Conservation (phyloP, 2,888 invertebrate genomes). For the Rhagonycha lutea region DNA sequence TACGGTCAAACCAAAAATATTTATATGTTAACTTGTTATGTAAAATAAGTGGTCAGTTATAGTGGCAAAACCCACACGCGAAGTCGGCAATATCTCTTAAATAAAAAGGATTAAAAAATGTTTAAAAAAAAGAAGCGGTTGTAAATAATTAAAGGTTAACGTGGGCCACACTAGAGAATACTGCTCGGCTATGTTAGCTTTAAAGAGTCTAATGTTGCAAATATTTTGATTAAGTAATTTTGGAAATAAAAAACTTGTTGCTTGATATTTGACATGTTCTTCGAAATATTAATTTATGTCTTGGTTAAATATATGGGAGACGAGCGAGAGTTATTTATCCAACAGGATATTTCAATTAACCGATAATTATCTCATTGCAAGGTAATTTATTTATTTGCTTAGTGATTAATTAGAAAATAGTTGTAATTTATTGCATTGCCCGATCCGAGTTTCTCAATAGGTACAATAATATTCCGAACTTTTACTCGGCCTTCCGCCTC, state of each 20-base stretch:
- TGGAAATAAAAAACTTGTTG: background rate
- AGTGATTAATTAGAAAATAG: background rate
- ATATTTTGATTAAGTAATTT: constrained; percentile 5
- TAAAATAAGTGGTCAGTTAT: constrained; percentile 25
- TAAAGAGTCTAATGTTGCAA: background rate
- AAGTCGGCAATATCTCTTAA: constrained; percentile 21
- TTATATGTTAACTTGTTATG: constrained; percentile 22
- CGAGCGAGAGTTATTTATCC: background rate
- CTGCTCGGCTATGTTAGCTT: constrained; percentile 1
- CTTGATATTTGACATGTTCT: background rate
- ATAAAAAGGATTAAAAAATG: constrained; percentile 11
- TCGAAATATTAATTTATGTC: background rate
- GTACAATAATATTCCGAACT: no score
- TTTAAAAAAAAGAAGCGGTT: constrained; percentile 12
- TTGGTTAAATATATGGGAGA: background rate
- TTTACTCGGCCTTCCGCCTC: no score
- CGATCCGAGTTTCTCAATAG: background rate
- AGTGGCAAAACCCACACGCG: constrained; percentile 25
- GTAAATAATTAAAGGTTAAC: constrained; percentile 22
- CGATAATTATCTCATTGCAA: background rate
- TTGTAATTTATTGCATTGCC: background rate
- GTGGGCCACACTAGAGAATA: background rate
- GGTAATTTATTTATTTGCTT: background rate
- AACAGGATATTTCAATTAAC: background rate
- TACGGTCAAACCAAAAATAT: constrained; percentile 4